phyloP scores from a whole-genome alignment of 2,888 invertebrate species.

The Eristalinus sepulchralis region DNA sequence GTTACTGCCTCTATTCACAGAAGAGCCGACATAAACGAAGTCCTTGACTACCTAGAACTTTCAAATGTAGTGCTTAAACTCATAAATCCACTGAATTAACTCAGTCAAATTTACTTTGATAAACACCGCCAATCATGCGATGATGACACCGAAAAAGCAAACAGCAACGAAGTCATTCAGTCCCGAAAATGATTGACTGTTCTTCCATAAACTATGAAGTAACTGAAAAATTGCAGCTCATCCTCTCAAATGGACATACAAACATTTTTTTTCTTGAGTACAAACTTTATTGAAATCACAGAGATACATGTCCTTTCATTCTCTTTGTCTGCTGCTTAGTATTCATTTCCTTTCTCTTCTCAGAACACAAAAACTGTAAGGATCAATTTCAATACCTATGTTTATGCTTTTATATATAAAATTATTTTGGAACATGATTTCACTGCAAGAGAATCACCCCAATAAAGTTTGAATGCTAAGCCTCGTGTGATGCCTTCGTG shows the following conservation, averaged over 20 bases:
- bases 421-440: constrained; percentile 60
- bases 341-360: not conserved
- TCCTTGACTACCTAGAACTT: no score
- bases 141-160: no score
- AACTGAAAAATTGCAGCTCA: not conserved
- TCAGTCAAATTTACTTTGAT: no score
- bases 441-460: constrained; percentile 61
- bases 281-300: no score
- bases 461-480: constrained; percentile 69
- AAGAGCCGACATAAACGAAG: no score
- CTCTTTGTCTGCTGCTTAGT: not conserved
- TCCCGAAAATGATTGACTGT: no score
- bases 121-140: no score
- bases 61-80: no score
- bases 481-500: constrained; percentile 70
- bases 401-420: not conserved
- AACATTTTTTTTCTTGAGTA: no score
- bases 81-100: no score
- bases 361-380: not conserved
- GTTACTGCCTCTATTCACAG: no score
- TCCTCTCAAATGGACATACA: not conserved
- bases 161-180: no score
- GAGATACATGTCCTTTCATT: not conserved
- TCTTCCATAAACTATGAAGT: not conserved
- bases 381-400: not conserved